These are phyloP conservation scores for Drosophila nasuta DNA, from an alignment of 1,140 invertebrate genomes.

Conservation along the genomic window DNA sequence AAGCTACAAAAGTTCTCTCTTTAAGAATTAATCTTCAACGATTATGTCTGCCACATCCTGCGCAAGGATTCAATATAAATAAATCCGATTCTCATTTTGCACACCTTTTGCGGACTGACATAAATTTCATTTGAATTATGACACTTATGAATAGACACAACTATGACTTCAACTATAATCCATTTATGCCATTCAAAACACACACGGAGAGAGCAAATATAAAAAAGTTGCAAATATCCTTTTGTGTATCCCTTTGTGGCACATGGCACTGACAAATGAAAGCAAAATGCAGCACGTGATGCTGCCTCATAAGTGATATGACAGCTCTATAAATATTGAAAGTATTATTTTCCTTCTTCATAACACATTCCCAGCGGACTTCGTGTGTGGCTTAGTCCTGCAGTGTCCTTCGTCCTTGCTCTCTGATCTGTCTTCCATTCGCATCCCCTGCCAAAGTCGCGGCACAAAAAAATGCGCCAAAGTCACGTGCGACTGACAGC, in stretches of 20 bases:
- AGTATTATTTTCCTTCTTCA: conserved; percentile 1
- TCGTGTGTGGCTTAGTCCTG: conserved; percentile 27
- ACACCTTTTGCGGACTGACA: conserved; percentile 61
- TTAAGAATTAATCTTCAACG: too few relatives aligned
- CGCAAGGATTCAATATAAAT: neutral
- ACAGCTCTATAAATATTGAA: conserved; percentile 64
- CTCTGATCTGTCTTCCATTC: neutral
- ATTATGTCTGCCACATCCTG: neutral
- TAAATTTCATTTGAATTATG: conserved; percentile 78
- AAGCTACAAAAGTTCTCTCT: neutral
- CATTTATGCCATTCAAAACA: conserved; percentile 49
- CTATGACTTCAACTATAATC: conserved; percentile 44
- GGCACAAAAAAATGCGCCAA: conserved; percentile 32
- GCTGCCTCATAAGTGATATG: conserved; percentile 51
- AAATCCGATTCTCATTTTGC: neutral
- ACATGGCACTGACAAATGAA: conserved; percentile 56
- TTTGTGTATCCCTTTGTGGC: conserved; percentile 40
- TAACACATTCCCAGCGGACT: neutral
- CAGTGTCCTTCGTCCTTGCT: neutral
- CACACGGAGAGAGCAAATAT: conserved; percentile 47
- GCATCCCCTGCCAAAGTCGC: neutral
- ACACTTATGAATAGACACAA: conserved; percentile 54
- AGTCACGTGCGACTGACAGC: conserved; percentile 78
- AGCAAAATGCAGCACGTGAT: conserved; percentile 76
- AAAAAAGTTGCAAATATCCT: conserved; percentile 19